Evolutionary conservation across 2,888 invertebrate genomes (phyloP).

Genomic region (Sinohyriopsis cumingii): DNA sequence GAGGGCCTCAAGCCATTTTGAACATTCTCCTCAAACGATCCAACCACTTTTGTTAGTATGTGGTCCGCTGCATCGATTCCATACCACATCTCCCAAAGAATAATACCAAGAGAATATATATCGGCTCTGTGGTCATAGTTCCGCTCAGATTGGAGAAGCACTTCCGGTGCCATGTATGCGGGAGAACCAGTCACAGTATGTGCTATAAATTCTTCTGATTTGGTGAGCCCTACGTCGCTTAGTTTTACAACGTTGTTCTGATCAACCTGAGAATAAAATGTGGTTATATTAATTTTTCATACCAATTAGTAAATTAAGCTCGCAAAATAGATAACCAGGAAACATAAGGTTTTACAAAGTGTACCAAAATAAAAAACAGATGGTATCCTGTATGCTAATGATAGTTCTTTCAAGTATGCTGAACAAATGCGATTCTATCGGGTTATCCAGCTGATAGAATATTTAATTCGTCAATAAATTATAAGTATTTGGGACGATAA

Average conservation of each 20-base stretch:
- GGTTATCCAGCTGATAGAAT: too few species aligned
- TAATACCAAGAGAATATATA: constrained; percentile 46
- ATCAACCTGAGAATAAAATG: constrained; percentile 20
- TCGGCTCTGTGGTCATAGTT: constrained; percentile 40
- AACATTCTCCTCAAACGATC: constrained; percentile 46
- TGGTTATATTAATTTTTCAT: too few species aligned
- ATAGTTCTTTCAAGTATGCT: too few species aligned
- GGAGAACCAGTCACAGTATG: constrained; percentile 54
- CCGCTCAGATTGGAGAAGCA: constrained; percentile 41
- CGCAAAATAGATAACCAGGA: too few species aligned
- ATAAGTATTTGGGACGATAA: too few species aligned
- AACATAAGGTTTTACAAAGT: too few species aligned
- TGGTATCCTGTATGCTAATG: too few species aligned
- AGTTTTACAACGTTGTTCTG: constrained; percentile 49
- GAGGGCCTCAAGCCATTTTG: constrained; percentile 52
- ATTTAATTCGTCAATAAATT: too few species aligned
- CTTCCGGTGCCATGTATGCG: constrained; percentile 65
- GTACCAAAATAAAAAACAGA: too few species aligned
- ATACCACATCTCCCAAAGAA: constrained; percentile 65
- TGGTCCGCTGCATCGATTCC: constrained; percentile 55
- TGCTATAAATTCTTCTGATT: constrained; percentile 53
- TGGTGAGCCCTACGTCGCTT: constrained; percentile 64
- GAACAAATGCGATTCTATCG: too few species aligned
- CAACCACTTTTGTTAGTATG: constrained; percentile 41
- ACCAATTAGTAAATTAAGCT: too few species aligned